Evolutionary conservation across 2,888 invertebrate genomes (phyloP), one percentile per base, ranked within the genome.

Genomic region (Acleris emargana): DNA sequence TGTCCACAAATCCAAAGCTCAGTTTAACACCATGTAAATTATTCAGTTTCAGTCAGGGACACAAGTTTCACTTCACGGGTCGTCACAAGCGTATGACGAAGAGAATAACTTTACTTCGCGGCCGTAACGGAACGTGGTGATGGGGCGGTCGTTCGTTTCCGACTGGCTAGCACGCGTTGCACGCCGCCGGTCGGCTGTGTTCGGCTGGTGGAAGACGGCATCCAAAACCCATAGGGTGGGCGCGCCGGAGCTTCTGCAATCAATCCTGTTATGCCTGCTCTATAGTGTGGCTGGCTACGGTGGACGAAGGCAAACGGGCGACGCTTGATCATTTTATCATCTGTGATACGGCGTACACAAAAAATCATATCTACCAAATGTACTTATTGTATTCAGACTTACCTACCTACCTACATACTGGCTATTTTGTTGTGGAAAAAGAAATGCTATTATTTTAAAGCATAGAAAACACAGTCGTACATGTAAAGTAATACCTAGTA

Each of bases 11-110:
- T 80, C 77, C 79, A 67, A 70, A 74, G 67, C 61, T 45, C 64
- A 67, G 62, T 73, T 69, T 70, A 67, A 67, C 70, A 68, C 71
- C 74, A 71, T 70, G 64, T 72, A 67, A 20, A 45, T 16, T 51
- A 71, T 63, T 73, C 68, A 70, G 66, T 69, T 68, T 69, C 43
- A 72, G 73, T 69, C 71, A 76, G 73, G 76, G 64, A 73, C 73
- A 78, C 78, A 74, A 81, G 76, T 81, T 85, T 84, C 88, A 91
- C 89, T 88, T 76, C 88, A 88, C 87, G 86, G 83, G 74, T 79
- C 82, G 87, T 88, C 85, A 88, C 86, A 86, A 79, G 68, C 75
- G 74, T 82, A 81, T 82, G 87, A 85, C 86, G 87, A 86, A 83
- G 85, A 84, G 84, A 85, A 84, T 86, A 84, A 87, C 79, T 86